Percentiles rank a stretch among this genome's conserved stretches.
These are phyloP conservation scores for Gorsachius goisagi DNA, from an alignment of 2,113 vertebrate genomes.

Conservation along the genomic window DNA sequence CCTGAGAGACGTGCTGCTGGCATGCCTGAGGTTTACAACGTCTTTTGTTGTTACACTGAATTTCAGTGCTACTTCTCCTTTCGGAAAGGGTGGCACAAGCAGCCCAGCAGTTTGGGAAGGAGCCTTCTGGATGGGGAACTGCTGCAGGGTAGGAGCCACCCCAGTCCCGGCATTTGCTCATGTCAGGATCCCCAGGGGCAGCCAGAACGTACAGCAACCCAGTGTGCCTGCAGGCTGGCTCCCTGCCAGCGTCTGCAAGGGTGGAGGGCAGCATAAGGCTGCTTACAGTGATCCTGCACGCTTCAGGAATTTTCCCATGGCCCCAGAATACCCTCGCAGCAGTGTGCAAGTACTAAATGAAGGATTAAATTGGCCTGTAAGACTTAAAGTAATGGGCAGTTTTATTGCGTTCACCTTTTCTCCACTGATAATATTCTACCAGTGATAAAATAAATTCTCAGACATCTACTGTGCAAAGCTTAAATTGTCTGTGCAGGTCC, in stretches of 20 bases:
- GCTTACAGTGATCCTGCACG: neutral
- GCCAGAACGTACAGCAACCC: neutral
- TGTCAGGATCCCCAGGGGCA: accelerated
- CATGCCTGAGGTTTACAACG: neutral
- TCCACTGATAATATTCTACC: neutral
- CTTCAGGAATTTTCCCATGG: conserved; percentile 32
- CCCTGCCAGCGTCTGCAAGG: neutral
- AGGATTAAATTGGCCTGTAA: conserved; percentile 10
- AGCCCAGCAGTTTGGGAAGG: neutral
- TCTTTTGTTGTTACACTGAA: neutral
- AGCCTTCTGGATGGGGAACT: neutral
- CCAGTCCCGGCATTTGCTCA: neutral
- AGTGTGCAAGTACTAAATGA: neutral
- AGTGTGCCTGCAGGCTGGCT: neutral
- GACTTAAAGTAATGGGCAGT: neutral
- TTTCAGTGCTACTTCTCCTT: neutral
- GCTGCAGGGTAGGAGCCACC: neutral
- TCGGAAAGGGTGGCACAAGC: neutral
- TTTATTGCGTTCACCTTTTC: neutral
- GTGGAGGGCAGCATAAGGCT: neutral
- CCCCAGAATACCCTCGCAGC: neutral
- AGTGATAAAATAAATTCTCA: neutral
- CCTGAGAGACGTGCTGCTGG: accelerated
- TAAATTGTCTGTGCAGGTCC: neutral
- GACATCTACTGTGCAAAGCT: neutral